Percentiles rank a stretch among this genome's conserved stretches.
Conservation (phyloP, 2,888 invertebrate genomes). For the Pilophorus perplexus region DNA sequence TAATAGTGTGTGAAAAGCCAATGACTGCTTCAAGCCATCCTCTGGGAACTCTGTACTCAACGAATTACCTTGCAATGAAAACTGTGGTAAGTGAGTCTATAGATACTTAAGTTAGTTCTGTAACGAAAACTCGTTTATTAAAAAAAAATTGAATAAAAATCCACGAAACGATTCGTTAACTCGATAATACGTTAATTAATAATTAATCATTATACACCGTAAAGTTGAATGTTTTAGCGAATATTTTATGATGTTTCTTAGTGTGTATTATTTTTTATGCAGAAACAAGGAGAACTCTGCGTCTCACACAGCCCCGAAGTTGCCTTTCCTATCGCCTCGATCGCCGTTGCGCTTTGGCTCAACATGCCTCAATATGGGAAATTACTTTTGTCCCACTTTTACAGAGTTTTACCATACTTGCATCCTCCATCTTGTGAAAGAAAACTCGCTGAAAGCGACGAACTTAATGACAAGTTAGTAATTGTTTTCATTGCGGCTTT, state of each 20-base stretch:
- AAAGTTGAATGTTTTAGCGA: too few relatives aligned
- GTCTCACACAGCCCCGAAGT: slow-evolving; percentile 82
- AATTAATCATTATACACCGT: too few relatives aligned
- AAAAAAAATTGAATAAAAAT: too few relatives aligned
- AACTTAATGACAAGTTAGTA: slow-evolving; percentile 69
- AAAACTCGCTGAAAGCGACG: slow-evolving; percentile 66
- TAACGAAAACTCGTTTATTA: too few relatives aligned
- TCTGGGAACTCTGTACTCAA: slow-evolving; percentile 66
- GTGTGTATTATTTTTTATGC: too few relatives aligned
- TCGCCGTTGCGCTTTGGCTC: slow-evolving; percentile 76
- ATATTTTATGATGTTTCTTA: too few relatives aligned
- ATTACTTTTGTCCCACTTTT: slow-evolving; percentile 74
- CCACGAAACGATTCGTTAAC: too few relatives aligned
- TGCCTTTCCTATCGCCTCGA: slow-evolving; percentile 79
- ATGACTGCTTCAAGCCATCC: slow-evolving; percentile 65
- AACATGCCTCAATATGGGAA: slow-evolving; percentile 77
- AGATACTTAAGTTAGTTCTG: too few relatives aligned
- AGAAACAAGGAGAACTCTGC: slow-evolving; percentile 77
- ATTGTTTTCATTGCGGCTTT: neutral
- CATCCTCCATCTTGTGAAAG: slow-evolving; percentile 76
- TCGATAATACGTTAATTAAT: too few relatives aligned
- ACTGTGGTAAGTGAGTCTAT: slow-evolving; percentile 61
- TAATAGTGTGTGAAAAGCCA: slow-evolving; percentile 41
- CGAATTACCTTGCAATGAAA: slow-evolving; percentile 67
- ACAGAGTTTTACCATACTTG: slow-evolving; percentile 75